A percentile compares a stretch with the other conserved stretches of the same genome.
phyloP scores from a whole-genome alignment of 2,113 vertebrate species.

The Calonectris borealis region DNA sequence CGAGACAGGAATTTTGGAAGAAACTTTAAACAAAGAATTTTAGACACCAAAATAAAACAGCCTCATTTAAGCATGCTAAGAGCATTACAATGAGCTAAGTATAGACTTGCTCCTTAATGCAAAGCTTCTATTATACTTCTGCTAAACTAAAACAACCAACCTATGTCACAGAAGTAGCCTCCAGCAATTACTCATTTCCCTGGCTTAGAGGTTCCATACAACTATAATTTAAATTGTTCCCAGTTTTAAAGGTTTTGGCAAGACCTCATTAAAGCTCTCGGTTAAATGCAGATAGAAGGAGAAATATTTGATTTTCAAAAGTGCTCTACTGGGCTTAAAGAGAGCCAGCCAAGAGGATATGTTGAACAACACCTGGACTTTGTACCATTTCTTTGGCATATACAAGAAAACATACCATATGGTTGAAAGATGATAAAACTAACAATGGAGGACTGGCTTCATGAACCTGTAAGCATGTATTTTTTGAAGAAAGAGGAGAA shows the following conservation, averaged over 20 bases:
- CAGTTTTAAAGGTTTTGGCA: conserved; percentile 41
- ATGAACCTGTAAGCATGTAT: neutral
- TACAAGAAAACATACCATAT: neutral
- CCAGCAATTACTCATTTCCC: conserved; percentile 48
- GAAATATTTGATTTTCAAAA: neutral
- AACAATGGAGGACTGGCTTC: conserved; percentile 18
- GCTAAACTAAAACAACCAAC: conserved; percentile 24
- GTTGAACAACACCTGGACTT: neutral
- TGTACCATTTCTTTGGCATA: conserved; percentile 1
- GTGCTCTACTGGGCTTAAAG: neutral
- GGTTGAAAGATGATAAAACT: conserved; percentile 50
- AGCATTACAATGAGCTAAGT: conserved; percentile 36
- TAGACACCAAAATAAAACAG: conserved; percentile 12
- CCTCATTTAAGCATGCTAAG: conserved; percentile 1
- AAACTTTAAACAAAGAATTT: neutral
- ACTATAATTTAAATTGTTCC: neutral
- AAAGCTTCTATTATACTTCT: conserved; percentile 14
- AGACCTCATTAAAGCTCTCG: neutral
- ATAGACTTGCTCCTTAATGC: neutral
- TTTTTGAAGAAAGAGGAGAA: conserved; percentile 6
- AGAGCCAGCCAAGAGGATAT: neutral
- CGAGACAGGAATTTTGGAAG: neutral
- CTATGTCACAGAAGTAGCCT: conserved; percentile 2
- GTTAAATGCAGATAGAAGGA: neutral
- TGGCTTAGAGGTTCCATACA: conserved; percentile 3